Evolutionary conservation across 2,888 invertebrate species (phyloP).

Genomic region (Iphiclides podalirius): DNA sequence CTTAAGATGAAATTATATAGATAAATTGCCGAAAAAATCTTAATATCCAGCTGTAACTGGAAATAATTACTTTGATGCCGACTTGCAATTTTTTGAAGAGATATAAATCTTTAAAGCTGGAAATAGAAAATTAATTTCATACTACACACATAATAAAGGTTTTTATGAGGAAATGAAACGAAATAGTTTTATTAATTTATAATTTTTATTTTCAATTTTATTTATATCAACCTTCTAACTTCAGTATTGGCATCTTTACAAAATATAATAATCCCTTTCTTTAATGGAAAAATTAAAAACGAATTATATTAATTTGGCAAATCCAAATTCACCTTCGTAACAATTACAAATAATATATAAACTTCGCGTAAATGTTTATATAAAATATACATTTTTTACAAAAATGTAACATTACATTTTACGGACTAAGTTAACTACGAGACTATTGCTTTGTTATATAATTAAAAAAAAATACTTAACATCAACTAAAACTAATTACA

Average conservation of each 20-base stretch:
- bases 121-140: too few species aligned
- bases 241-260: slow-evolving; percentile 73
- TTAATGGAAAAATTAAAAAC: slow-evolving; percentile 72
- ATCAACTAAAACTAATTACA: slow-evolving; percentile 56
- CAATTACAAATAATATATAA: slow-evolving; percentile 62
- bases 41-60: too few species aligned
- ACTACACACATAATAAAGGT: too few species aligned
- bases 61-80: too few species aligned
- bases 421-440: slow-evolving; percentile 46
- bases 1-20: too few species aligned
- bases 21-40: too few species aligned
- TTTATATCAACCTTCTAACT: slow-evolving; percentile 64
- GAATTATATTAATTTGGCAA: slow-evolving; percentile 77
- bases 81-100: too few species aligned
- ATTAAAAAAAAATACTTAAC: slow-evolving; percentile 57
- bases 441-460: slow-evolving; percentile 50
- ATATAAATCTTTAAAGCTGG: too few species aligned
- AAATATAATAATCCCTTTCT: slow-evolving; percentile 72
- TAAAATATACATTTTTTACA: slow-evolving; percentile 78
- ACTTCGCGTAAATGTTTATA: slow-evolving; percentile 67
- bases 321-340: slow-evolving; percentile 70
- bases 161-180: too few species aligned
- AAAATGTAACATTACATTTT: slow-evolving; percentile 59
- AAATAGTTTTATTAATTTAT: slow-evolving; percentile 58
- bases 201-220: slow-evolving; percentile 74